phyloP scores from a whole-genome alignment of 2,888 invertebrate genomes.

The Rhamnusium bicolor region DNA sequence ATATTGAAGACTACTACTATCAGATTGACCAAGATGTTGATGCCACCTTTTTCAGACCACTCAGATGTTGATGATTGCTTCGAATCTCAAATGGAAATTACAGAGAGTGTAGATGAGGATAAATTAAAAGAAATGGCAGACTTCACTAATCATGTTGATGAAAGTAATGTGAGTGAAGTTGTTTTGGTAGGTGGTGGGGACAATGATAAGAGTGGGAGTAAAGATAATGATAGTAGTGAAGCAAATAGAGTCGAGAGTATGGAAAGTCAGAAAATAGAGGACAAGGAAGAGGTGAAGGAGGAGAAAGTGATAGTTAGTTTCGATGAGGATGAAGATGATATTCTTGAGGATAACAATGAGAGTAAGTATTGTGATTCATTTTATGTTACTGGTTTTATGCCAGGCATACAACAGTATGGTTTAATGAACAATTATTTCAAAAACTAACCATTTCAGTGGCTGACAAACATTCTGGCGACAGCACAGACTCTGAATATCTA shows the following conservation, averaged over 20 bases:
- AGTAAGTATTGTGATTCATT: neutral
- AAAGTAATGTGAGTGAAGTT: constrained; percentile 12
- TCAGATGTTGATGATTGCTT: constrained; percentile 58
- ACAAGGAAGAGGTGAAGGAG: constrained; percentile 31
- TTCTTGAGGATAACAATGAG: constrained; percentile 14
- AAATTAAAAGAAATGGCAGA: constrained; percentile 40
- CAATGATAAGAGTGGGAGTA: constrained; percentile 14
- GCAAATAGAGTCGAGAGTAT: constrained; percentile 14
- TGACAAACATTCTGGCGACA: constrained; percentile 56
- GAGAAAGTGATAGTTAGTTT: constrained; percentile 28
- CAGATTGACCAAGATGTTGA: constrained; percentile 53
- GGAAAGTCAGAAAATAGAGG: constrained; percentile 37
- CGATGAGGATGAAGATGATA: constrained; percentile 40
- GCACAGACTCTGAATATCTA: constrained; percentile 66
- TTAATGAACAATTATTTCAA: neutral
- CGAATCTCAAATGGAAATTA: constrained; percentile 65
- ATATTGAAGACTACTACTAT: constrained; percentile 68
- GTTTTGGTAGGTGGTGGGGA: neutral
- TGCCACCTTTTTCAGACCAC: constrained; percentile 54
- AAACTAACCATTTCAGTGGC: neutral
- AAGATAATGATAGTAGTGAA: constrained; percentile 10
- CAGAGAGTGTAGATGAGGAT: constrained; percentile 53
- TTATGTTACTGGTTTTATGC: no score
- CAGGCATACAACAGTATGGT: no score
- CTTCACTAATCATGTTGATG: constrained; percentile 5